Evolutionary conservation across 2,888 invertebrate species (phyloP), one percentile per base, ranked within the genome.

Genomic region (Drosophila merina): DNA sequence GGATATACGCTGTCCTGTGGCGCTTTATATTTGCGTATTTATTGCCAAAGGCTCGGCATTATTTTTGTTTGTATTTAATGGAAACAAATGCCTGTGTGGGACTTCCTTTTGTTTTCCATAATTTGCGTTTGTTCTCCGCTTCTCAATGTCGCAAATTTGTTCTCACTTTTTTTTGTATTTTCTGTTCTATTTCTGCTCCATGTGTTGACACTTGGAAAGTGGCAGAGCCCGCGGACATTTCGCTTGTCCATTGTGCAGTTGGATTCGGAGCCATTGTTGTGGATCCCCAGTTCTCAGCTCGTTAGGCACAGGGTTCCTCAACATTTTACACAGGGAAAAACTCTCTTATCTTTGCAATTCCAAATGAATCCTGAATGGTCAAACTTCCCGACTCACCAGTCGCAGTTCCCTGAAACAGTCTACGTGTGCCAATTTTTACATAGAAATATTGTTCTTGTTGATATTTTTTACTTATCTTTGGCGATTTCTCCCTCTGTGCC

Each of bases 181-280:
- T 25, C 31, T 36, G 47, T 69, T 54, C 52, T 52, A 52, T 58
- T 52, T 48, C 36, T 58, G 51, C 42, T 51, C 42, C 47, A 58
- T 62, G 47, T 74, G 85, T 75, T 82, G 79, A 85, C 85, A 79
- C 79, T 77, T 62, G 82, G 45, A 70, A 76, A 85, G 81, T 79
- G 79, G 77, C 60, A 72, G 48, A 28, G 79, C 82, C 69, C 56
- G 52, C 47, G 85, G 85, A 52, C 62, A 55, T 57, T 63, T 63
- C 67, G 74, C 49, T 50, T 54, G 60, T 54, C 69, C 40, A 68
- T 77, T 85, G 86, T 81, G 60, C 77, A 72, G 72, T 64, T 73
- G 74, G 77, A 71, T 64, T 57, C 55, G 56, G 54, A 48, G 49
- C 25, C 58, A 70, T 59, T 74, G 68, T 72, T 71, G 64, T 50